Evolutionary conservation across 2,888 invertebrate genomes (phyloP).

Genomic region (Hemistola chrysoprasaria): DNA sequence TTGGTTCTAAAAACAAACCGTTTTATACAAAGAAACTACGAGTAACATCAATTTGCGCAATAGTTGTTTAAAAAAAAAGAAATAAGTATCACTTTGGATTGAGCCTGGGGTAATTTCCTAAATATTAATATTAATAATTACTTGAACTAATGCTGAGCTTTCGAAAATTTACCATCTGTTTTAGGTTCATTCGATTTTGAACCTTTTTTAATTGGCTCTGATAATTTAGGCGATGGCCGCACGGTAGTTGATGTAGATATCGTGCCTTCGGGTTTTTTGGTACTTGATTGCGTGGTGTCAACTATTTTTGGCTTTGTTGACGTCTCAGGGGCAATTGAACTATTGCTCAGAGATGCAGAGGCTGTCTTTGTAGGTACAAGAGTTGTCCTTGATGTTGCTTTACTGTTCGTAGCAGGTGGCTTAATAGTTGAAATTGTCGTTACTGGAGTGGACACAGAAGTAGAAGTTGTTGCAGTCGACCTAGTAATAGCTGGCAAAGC

Average conservation of each 20-base stretch:
- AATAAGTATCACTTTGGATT: constrained; percentile 49
- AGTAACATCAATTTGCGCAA: too few relatives aligned
- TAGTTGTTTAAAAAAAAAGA: constrained; percentile 25
- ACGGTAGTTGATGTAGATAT: constrained; percentile 7
- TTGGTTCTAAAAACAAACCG: too few relatives aligned
- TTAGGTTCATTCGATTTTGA: constrained; percentile 37
- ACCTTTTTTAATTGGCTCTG: constrained; percentile 31
- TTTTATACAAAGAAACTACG: too few relatives aligned
- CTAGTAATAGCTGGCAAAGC: neutral
- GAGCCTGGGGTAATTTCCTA: constrained; percentile 47
- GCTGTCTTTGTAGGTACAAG: constrained; percentile 17
- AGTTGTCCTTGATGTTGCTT: constrained; percentile 7
- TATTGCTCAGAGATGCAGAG: constrained; percentile 2
- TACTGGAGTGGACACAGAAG: constrained; percentile 11
- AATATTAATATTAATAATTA: constrained; percentile 13
- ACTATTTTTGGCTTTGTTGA: constrained; percentile 16
- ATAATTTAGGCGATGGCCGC: constrained; percentile 17
- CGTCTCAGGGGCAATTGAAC: neutral
- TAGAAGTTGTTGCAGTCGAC: constrained; percentile 3
- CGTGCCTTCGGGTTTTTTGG: constrained; percentile 10
- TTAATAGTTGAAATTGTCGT: constrained; percentile 20
- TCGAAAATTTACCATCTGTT: constrained; percentile 38
- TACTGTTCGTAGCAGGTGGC: constrained; percentile 11
- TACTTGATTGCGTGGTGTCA: constrained; percentile 22
- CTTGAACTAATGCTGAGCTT: constrained; percentile 40